A percentile compares a stretch with the other conserved stretches of the same genome.
phyloP scores from a whole-genome alignment of 2,113 vertebrate species.

The Pteruthius melanotis region DNA sequence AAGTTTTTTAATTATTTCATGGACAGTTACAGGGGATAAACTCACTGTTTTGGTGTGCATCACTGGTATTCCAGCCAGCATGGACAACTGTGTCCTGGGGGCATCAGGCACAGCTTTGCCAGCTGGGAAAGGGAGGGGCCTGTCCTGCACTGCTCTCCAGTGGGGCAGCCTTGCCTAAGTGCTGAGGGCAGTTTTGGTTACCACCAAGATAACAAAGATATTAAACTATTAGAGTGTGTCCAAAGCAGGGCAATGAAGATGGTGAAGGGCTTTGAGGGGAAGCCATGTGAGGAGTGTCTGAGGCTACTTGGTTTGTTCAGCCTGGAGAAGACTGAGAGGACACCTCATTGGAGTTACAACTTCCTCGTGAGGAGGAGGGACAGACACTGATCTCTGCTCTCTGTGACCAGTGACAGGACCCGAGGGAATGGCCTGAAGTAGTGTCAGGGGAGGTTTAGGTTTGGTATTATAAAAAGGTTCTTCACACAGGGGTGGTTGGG shows the following conservation, averaged over 20 bases:
- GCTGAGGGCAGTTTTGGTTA: background rate
- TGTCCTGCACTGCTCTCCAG: background rate
- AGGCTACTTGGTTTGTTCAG: background rate
- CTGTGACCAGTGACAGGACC: background rate
- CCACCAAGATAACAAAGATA: background rate
- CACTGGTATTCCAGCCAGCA: background rate
- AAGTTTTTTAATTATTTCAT: background rate
- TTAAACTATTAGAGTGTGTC: background rate
- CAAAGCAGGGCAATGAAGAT: too few relatives aligned
- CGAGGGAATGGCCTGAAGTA: background rate
- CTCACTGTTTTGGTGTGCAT: background rate
- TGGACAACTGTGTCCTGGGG: fast-evolving
- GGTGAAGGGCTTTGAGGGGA: background rate
- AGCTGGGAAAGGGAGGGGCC: background rate
- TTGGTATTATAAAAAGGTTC: background rate
- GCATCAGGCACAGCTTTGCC: background rate
- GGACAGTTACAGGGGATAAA: background rate
- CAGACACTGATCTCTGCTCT: background rate
- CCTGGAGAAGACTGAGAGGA: background rate
- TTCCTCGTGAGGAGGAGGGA: too few relatives aligned
- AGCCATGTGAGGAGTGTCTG: fast-evolving
- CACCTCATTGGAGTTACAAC: background rate
- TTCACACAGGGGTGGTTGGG: background rate
- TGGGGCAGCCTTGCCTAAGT: fast-evolving
- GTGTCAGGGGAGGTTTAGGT: background rate